Percentiles rank a stretch among this genome's conserved stretches.
Evolutionary conservation across 2,888 invertebrate species (phyloP).

Genomic region (Oxystoma pomonae): DNA sequence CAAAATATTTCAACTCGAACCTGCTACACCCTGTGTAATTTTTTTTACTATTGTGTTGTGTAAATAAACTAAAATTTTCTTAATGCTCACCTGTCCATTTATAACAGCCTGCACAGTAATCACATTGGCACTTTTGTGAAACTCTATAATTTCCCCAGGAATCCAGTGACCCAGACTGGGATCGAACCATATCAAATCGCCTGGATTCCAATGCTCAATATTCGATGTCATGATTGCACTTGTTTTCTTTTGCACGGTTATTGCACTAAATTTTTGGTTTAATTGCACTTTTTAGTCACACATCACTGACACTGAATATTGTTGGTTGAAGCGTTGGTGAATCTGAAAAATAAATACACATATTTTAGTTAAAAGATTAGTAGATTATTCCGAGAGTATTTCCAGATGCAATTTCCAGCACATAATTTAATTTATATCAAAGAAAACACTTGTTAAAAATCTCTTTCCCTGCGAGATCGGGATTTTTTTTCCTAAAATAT

Average conservation of each 20-base stretch:
- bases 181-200: slow-evolving; percentile 93
- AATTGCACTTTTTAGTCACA: slow-evolving; percentile 1
- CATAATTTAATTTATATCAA: no score
- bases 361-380: no score
- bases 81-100: slow-evolving; percentile 76
- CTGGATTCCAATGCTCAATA: slow-evolving; percentile 59
- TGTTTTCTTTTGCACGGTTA: slow-evolving; percentile 3
- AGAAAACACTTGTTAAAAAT: no score
- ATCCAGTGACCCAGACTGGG: slow-evolving; percentile 85
- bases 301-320: slow-evolving; percentile 21
- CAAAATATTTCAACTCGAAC: no score
- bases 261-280: not conserved
- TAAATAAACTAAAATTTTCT: no score
- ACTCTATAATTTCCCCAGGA: slow-evolving; percentile 87
- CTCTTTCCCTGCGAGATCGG: no score
- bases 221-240: slow-evolving; percentile 37
- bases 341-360: not conserved
- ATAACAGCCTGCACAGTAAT: slow-evolving; percentile 85
- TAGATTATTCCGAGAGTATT: no score
- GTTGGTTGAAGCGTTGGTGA: slow-evolving; percentile 7
- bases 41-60: no score
- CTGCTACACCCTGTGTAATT: no score
- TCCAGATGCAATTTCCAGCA: no score
- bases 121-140: slow-evolving; percentile 84
- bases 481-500: no score